phyloP scores from a whole-genome alignment of 2,797 vertebrate genomes.

The Triplophysa yarkandensis region DNA sequence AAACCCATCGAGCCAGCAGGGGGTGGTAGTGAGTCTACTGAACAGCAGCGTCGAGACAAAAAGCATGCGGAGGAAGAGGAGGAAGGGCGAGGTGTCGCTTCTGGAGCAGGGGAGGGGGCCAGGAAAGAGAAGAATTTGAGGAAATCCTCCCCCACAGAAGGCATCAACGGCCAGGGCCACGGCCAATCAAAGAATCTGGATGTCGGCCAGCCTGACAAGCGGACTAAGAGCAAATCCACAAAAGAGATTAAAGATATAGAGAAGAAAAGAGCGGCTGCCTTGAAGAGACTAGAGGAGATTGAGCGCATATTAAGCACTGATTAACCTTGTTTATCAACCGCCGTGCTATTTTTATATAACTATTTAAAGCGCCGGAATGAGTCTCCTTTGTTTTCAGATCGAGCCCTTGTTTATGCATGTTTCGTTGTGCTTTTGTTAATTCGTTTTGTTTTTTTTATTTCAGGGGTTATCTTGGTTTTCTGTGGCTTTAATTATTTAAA shows the following conservation, averaged over 20 bases:
- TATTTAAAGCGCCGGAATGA: slow-evolving; percentile 53
- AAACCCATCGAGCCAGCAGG: slow-evolving; percentile 67
- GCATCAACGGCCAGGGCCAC: slow-evolving; percentile 59
- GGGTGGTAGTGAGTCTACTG: slow-evolving; percentile 49
- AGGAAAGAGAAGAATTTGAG: slow-evolving; percentile 77
- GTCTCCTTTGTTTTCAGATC: slow-evolving; percentile 36
- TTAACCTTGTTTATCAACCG: slow-evolving; percentile 69
- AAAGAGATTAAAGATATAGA: slow-evolving; percentile 97
- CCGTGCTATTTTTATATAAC: slow-evolving; percentile 68
- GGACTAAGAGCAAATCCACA: slow-evolving; percentile 84
- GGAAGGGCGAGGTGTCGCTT: slow-evolving; percentile 64
- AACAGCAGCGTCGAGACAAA: slow-evolving; percentile 54
- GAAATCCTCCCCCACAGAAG: slow-evolving; percentile 73
- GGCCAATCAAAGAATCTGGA: slow-evolving; percentile 76
- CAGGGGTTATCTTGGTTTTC: slow-evolving; percentile 31
- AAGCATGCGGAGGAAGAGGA: slow-evolving; percentile 62
- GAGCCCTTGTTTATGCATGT: slow-evolving; percentile 52
- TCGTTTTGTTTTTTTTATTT: slow-evolving; percentile 34
- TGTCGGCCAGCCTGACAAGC: slow-evolving; percentile 75
- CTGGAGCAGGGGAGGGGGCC: slow-evolving; percentile 62
- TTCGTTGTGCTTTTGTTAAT: slow-evolving; percentile 44
- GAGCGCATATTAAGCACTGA: slow-evolving; percentile 96
- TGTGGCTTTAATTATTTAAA: slow-evolving; percentile 52
- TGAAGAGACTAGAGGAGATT: slow-evolving; percentile 98
- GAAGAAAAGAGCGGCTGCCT: slow-evolving; percentile 92